Base-by-base conservation (phyloP, 2,797 vertebrate genomes). In the Alca torda region DNA sequence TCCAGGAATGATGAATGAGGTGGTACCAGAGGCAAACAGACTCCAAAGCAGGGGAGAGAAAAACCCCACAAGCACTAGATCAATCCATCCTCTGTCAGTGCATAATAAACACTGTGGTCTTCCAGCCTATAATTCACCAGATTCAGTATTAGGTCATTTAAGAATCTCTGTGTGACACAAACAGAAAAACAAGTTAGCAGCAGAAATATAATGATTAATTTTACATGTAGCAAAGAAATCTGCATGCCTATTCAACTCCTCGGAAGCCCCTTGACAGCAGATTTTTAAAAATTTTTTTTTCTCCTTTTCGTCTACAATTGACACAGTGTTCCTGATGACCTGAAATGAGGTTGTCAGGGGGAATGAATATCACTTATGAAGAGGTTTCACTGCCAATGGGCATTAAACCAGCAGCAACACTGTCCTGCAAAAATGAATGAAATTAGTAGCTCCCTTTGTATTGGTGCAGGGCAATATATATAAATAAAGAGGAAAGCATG, bases 121-220 rank as follows among this genome's bases (percentile, higher is more conserved):
- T 85, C 79, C 54, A 78, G 73, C 60, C 72, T 50, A 5, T 64
- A 92, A 83, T 80, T 86, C 82, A 95, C 79, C 77, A 85, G 26
- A 77, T 81, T 84, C 89, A 93, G n/a, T 84, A 96, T 92, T 85
- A 96, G 94, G 88, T 90, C 75, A 92, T 96, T 94, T 89, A 92
- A 94, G 90, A 95, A 93, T 83, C 95, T 77, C 84, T 51, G 46
- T 89, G 84, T 72, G 94, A 74, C 88, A 80, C 77, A 82, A 87
- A 95, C 43, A 80, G 46, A 65, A 89, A 90, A 95, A 63, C 50
- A 75, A 89, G 30, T 21, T 30, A 80, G 75, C 68, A 83, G 61
- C 50, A 88, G 79, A 89, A 85, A 86, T 69, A 43, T 35, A 86
- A 67, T 85, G 81, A 93, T 83, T 81, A 69, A 96, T 95, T 92